Evolutionary conservation across 2,113 vertebrate species (phyloP), one percentile per base, ranked within the genome.

Genomic region (Lampris incognitus): DNA sequence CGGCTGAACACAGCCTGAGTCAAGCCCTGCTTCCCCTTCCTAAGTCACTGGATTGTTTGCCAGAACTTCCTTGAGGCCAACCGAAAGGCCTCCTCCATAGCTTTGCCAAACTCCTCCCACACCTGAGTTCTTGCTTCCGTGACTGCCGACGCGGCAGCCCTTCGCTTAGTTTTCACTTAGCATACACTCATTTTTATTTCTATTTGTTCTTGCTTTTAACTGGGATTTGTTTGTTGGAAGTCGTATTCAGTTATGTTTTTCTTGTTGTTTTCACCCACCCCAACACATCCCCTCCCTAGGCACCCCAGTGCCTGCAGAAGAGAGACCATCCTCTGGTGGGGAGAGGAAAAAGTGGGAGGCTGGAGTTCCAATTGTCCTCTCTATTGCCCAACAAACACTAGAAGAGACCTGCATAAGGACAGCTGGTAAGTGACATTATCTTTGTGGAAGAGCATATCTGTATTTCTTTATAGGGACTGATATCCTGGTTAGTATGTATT

Each of bases 331-430:
- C 0, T 72, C 86, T 85, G 86, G 73, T 84, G 95, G 86, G 50
- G 97, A 99, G 86, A 93, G 97, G 57, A 98, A 93, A 87, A 98
- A 96, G 63, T 99, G 98, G 98, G 95, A 96, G 66, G 83, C 95
- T 1, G 94, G 92, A 42, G 74, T 91, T 77, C 94, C 95, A 1
- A 85, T 96, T 39, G 86, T 96, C 0, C 92, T 98, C 64, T 91
- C 96, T 41, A 81, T 95, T 11, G 95, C 94, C 72, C 92, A 95
- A 4, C 89, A 96, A 69, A 94, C 95, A 0, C 82, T 97, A 66
- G 96, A 97, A 78, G 88, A 95, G 5, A 96, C 95, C 2, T 85
- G 94, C 77, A 72, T 92, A 11, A 88, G 75, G n/a, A 92, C 92
- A 73, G 94, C 94, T 6, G 92, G 96, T 97, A 86, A 72, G 84